Percentiles rank a stretch among this genome's conserved stretches.
phyloP scores from a whole-genome alignment of 2,888 invertebrate species.

The Ectemnius continuus region DNA sequence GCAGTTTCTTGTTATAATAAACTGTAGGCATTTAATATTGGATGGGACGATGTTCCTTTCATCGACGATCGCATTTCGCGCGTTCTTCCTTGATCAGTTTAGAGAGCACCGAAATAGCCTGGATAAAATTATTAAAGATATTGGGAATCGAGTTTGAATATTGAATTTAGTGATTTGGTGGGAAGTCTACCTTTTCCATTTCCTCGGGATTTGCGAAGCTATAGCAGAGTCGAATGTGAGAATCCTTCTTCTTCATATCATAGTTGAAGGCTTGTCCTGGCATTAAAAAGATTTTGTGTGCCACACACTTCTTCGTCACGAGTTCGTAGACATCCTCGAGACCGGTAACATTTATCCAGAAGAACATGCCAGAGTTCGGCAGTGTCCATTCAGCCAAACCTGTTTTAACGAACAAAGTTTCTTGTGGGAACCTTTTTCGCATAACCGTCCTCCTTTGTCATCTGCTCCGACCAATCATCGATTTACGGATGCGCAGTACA shows the following conservation, averaged over 20 bases:
- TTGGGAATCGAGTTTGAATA: not conserved
- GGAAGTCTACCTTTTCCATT: conserved; percentile 80
- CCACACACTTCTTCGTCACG: conserved; percentile 83
- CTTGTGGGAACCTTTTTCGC: too few species aligned
- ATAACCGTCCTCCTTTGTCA: too few species aligned
- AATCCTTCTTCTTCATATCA: conserved; percentile 81
- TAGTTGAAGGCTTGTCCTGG: conserved; percentile 87
- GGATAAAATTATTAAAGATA: conserved; percentile 20
- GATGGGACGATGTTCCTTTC: not conserved
- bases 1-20: too few species aligned
- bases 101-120: conserved; percentile 55
- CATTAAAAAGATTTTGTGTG: conserved; percentile 83
- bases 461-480: not conserved
- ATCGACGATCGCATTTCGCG: not conserved
- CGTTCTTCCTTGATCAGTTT: conserved; percentile 52
- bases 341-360: conserved; percentile 85
- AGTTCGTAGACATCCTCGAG: conserved; percentile 85
- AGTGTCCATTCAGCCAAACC: conserved; percentile 84
- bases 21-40: too few species aligned
- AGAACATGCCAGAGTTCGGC: conserved; percentile 88
- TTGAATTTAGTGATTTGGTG: not conserved
- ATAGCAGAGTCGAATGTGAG: conserved; percentile 85
- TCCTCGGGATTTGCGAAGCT: conserved; percentile 83
- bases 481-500: not conserved
- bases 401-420: conserved; percentile 55